These are phyloP conservation scores for Catharus minimus DNA, from an alignment of 2,113 vertebrate species.

Conservation along the genomic window DNA sequence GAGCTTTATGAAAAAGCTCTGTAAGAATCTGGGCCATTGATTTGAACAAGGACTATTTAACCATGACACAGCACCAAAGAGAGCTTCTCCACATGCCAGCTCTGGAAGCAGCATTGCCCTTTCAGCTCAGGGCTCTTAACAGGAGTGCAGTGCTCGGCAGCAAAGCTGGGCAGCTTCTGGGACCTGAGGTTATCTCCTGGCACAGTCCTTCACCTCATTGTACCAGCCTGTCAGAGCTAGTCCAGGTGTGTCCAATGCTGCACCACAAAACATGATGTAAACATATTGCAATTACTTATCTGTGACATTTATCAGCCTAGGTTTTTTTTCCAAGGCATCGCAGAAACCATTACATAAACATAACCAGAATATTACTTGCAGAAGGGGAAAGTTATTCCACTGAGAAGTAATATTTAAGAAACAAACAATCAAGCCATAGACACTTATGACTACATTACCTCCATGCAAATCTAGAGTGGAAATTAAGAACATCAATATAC, in stretches of 20 bases:
- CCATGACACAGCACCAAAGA: not conserved
- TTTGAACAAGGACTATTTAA: not conserved
- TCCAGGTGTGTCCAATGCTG: not conserved
- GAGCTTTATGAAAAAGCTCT: slow-evolving; percentile 20
- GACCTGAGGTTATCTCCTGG: not conserved
- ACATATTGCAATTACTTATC: not conserved
- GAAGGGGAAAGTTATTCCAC: not conserved
- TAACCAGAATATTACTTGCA: not conserved
- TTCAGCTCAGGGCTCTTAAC: not conserved
- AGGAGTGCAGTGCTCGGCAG: not conserved
- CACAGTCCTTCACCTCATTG: not conserved
- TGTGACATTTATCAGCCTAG: not conserved
- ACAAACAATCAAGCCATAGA: not conserved
- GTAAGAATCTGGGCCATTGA: slow-evolving; percentile 19
- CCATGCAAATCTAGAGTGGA: not conserved
- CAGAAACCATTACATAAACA: not conserved
- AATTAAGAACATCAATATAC: not conserved
- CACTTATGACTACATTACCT: not conserved
- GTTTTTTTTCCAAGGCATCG: not conserved
- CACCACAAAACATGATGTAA: not conserved
- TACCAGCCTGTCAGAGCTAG: not conserved
- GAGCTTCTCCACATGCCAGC: not conserved
- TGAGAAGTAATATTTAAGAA: not conserved
- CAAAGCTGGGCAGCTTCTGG: not conserved
- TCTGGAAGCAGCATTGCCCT: not conserved